Evolutionary conservation across 2,888 invertebrate species (phyloP), one percentile per base, ranked within the genome.

Genomic region (Cerastis rubricosa): DNA sequence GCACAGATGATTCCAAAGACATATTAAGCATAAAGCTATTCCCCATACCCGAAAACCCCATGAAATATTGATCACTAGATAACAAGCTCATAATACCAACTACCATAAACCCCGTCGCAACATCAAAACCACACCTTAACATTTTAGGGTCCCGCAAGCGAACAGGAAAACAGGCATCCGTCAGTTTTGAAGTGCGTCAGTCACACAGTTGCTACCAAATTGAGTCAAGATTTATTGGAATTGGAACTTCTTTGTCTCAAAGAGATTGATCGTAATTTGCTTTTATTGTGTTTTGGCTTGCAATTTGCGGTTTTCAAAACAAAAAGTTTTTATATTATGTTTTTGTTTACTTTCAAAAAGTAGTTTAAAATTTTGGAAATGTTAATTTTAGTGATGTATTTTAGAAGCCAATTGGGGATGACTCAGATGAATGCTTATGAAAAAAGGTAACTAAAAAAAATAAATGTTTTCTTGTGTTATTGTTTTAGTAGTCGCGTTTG

Each of bases 151-250:
- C 40, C 74, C 67, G 17, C 66, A 59, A 61, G 19, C 54, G 63
- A 76, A 80, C 81, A 81, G 72, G 73, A 74, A 78, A 84, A 82
- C 66, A 43, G 54, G 57, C 51, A 63, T 72, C 74, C 35, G 49
- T 83, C 83, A 86, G 25, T 74, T 78, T 87, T 72, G 79, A 65
- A 83, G 49, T 69, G 66, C 66, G 84, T 67, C 84, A 79, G 73
- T 83, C 85, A 54, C 59, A 64, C 63, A 63, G 67, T 76, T 61
- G 63, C 70, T 74, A n/a, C 68, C 59, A 66, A 88, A 86, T 80
- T 80, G 74, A 88, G 76, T 75, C 66, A 61, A 71, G 71, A 86
- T 86, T 88, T 77, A 85, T 81, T 78, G 82, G 74, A 59, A 85
- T 74, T 73, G 76, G 68, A 29, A 74, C 22, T 61, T 78, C 54